Evolutionary conservation across 2,113 vertebrate genomes (phyloP).

Genomic region (Oenanthe oenanthe): DNA sequence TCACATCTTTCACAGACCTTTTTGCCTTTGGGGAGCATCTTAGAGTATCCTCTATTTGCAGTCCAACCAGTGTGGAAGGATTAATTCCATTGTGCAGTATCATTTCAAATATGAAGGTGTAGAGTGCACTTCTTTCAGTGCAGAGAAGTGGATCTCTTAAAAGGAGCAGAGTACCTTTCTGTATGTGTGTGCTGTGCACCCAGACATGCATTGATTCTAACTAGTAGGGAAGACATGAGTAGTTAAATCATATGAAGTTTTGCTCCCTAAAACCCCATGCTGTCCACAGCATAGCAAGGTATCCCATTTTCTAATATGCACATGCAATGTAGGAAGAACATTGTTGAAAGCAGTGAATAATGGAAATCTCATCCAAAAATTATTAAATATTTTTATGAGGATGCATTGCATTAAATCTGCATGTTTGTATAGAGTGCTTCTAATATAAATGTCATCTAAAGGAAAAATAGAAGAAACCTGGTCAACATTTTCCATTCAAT

Average conservation of each 20-base stretch:
- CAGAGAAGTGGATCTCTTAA: background rate
- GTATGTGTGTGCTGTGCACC: background rate
- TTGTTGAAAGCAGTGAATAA: background rate
- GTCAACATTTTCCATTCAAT: constrained; percentile 42
- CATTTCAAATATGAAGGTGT: background rate
- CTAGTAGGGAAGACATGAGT: background rate
- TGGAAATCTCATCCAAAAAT: background rate
- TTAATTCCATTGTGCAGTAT: background rate
- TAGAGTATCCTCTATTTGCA: background rate
- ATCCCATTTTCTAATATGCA: background rate
- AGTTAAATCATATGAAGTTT: background rate
- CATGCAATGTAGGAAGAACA: background rate
- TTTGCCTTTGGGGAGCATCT: background rate
- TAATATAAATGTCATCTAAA: background rate
- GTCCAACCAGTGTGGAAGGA: background rate
- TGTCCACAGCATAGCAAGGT: background rate
- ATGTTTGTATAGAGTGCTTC: background rate
- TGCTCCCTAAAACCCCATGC: background rate
- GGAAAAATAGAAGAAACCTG: background rate
- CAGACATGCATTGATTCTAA: background rate
- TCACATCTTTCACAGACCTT: background rate
- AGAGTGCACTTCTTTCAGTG: no score
- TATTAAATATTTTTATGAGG: background rate
- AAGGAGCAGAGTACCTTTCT: background rate
- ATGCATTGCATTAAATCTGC: background rate